phyloP scores from a whole-genome alignment of 2,797 vertebrate genomes.

The Valencia hispanica region DNA sequence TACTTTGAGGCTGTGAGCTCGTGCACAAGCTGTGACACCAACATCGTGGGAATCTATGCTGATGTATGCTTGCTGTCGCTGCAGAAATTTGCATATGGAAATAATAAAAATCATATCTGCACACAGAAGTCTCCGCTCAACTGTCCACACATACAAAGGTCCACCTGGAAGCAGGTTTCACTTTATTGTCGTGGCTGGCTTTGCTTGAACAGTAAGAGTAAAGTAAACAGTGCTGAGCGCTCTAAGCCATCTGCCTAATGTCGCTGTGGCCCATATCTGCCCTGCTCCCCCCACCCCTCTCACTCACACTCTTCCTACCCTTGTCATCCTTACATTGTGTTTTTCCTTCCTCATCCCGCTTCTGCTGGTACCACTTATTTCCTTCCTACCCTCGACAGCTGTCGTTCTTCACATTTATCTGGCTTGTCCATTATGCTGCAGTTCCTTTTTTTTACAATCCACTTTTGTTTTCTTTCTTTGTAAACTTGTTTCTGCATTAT shows the following conservation, averaged over 20 bases:
- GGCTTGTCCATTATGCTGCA: constrained; percentile 39
- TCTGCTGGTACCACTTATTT: constrained; percentile 47
- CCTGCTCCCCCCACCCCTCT: constrained; percentile 39
- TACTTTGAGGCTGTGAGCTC: constrained; percentile 60
- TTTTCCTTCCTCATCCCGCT: constrained; percentile 48
- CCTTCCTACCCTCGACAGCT: constrained; percentile 61
- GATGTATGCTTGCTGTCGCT: constrained; percentile 19
- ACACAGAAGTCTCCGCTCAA: background rate
- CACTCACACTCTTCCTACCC: constrained; percentile 23
- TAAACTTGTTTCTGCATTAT: constrained; percentile 29
- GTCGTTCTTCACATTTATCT: constrained; percentile 61
- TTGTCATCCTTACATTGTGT: constrained; percentile 38
- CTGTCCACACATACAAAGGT: background rate
- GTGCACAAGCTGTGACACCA: constrained; percentile 36
- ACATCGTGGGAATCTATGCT: constrained; percentile 19
- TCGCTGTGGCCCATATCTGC: constrained; percentile 75
- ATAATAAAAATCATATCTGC: background rate
- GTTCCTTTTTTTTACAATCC: constrained; percentile 38
- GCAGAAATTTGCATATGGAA: constrained; percentile 13
- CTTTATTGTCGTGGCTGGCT: constrained; percentile 69
- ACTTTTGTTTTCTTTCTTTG: constrained; percentile 51
- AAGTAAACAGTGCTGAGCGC: constrained; percentile 82
- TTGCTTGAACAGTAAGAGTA: constrained; percentile 82
- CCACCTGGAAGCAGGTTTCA: constrained; percentile 59
- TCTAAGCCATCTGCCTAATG: constrained; percentile 83